These are phyloP conservation scores for Erythrocercus mccallii DNA, from an alignment of 2,113 vertebrate species.

Conservation along the genomic window DNA sequence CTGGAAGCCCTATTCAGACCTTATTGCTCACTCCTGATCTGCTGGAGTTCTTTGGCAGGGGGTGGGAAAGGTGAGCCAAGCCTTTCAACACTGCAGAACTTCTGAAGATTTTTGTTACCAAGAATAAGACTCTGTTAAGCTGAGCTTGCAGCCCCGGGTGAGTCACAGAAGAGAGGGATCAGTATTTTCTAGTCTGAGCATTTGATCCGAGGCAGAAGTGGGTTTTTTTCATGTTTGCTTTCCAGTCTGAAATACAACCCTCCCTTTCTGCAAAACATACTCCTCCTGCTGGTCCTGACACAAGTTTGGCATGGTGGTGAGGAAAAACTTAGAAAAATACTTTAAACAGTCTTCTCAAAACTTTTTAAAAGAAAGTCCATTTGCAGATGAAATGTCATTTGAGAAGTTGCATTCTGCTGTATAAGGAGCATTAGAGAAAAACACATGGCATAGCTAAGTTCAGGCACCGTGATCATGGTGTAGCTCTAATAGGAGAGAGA, in stretches of 20 bases:
- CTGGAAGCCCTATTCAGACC: not conserved
- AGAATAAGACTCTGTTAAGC: not conserved
- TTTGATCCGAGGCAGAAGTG: not conserved
- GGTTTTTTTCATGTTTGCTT: accelerated
- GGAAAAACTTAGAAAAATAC: not conserved
- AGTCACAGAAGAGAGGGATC: not conserved
- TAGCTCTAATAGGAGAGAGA: not conserved
- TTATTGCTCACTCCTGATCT: not conserved
- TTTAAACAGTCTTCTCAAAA: not conserved
- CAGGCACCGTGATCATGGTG: not conserved
- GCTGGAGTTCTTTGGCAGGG: not conserved
- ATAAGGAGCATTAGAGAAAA: not conserved
- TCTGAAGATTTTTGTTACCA: not conserved
- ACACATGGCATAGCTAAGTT: not conserved
- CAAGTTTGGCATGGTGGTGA: not conserved
- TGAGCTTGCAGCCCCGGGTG: not conserved
- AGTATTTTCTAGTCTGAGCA: not conserved
- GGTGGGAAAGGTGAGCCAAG: not conserved
- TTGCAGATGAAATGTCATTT: not conserved
- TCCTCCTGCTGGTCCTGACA: not conserved
- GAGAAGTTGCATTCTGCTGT: not conserved
- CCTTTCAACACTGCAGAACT: not conserved
- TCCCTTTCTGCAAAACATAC: not conserved
- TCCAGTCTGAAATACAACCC: not conserved
- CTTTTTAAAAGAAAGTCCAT: not conserved